Conservation (phyloP, 2,113 vertebrate species). For the Ceuthmochares aereus region DNA sequence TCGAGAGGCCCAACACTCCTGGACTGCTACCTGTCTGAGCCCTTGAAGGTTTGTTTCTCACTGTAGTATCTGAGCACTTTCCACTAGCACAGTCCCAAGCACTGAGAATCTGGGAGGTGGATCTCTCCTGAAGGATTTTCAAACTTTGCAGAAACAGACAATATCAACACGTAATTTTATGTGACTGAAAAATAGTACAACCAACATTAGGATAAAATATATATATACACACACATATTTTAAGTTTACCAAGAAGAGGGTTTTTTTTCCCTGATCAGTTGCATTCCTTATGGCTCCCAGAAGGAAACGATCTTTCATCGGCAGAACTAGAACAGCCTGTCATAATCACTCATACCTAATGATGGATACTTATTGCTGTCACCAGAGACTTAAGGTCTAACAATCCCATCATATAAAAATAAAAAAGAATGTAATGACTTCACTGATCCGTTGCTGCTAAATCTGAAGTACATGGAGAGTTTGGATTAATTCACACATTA, state of each 20-base stretch:
- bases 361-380: slow-evolving; percentile 54
- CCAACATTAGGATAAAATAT: background rate
- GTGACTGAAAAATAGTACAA: background rate
- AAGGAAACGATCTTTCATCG: background rate
- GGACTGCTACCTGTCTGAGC: background rate
- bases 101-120: background rate
- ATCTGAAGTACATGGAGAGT: background rate
- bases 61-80: background rate
- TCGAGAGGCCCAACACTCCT: accelerated
- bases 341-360: slow-evolving; percentile 24
- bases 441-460: background rate
- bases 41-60: background rate
- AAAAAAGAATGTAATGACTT: slow-evolving; percentile 16
- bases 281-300: slow-evolving; percentile 10
- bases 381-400: slow-evolving; percentile 35
- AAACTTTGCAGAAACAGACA: background rate
- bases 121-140: background rate
- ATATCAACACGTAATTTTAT: background rate
- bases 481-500: background rate
- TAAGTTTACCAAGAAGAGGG: background rate
- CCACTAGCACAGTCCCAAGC: background rate
- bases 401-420: slow-evolving; percentile 23
- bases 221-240: background rate
- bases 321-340: slow-evolving; percentile 1
- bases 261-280: background rate